phyloP scores from a whole-genome alignment of 2,888 invertebrate species.

The Caprella mutica region DNA sequence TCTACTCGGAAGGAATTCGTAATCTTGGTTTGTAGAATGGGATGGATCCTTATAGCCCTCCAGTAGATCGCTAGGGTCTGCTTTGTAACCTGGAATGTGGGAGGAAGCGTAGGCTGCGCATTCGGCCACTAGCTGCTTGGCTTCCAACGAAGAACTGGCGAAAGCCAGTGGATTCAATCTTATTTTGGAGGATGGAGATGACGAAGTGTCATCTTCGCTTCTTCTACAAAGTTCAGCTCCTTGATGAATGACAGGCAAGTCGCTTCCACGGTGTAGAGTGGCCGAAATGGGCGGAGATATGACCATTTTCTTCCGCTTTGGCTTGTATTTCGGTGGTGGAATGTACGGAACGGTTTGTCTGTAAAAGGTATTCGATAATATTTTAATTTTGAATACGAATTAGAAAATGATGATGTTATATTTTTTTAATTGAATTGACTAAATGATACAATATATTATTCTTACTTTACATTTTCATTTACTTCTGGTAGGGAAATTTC shows the following conservation, averaged over 20 bases:
- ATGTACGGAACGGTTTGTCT: constrained; percentile 17
- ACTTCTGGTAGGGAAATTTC: too few relatives aligned
- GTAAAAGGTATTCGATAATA: neutral
- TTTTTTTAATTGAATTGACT: too few relatives aligned
- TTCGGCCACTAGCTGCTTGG: constrained; percentile 24
- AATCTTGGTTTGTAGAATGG: constrained; percentile 18
- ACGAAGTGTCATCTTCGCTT: neutral
- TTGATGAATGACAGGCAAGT: constrained; percentile 13
- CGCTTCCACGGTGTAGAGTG: constrained; percentile 30
- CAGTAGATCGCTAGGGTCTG: neutral
- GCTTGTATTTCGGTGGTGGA: constrained; percentile 27
- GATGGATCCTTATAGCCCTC: constrained; percentile 7
- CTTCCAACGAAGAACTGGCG: constrained; percentile 15
- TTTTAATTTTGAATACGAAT: neutral
- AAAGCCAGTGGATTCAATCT: neutral
- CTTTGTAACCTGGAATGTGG: constrained; percentile 15
- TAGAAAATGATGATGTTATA: too few relatives aligned
- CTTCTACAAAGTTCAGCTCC: neutral
- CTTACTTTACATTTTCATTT: too few relatives aligned
- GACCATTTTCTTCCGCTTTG: constrained; percentile 30
- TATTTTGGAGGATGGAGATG: neutral
- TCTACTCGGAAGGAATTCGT: constrained; percentile 17
- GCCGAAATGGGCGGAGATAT: constrained; percentile 33
- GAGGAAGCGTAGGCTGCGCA: constrained; percentile 28
- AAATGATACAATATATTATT: too few relatives aligned